These are phyloP conservation scores for Apodemia hepburni DNA, from an alignment of 2,888 invertebrate species.

Conservation along the genomic window DNA sequence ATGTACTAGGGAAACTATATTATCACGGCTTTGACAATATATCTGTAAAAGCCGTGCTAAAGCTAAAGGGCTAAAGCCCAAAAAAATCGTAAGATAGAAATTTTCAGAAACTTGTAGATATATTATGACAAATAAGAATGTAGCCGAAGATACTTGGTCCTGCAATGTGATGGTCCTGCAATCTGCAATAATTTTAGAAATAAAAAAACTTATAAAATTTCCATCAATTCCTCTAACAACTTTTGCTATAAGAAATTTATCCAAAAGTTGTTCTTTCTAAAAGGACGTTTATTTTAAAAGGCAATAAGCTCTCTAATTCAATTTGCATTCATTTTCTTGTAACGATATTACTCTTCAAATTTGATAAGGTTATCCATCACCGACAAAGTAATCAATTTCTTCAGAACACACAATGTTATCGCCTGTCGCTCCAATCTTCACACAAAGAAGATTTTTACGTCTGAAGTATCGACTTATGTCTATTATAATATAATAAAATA, in stretches of 20 bases:
- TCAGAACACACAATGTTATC: constrained; percentile 6
- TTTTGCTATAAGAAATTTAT: background rate
- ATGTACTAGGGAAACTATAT: no score
- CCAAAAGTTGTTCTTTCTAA: background rate
- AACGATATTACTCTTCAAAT: constrained; percentile 6
- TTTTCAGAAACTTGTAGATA: no score
- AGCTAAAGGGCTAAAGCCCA: no score
- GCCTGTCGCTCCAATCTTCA: constrained; percentile 3
- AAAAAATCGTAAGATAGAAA: no score
- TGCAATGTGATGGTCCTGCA: no score
- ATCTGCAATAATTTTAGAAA: no score
- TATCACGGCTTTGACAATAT: no score
- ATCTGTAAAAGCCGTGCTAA: no score
- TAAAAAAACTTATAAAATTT: background rate
- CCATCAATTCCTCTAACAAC: background rate
- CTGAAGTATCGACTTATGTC: background rate
- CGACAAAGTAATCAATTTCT: background rate
- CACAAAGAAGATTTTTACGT: background rate
- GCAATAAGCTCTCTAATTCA: constrained; percentile 9
- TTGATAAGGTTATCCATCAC: constrained; percentile 12
- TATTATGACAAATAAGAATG: no score
- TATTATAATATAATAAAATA: background rate
- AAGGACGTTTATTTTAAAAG: constrained; percentile 12
- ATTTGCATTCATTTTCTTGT: constrained; percentile 9
- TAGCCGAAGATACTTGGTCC: no score